phyloP scores from a whole-genome alignment of 1,140 invertebrate species.

The Ptiloglossa arizonensis region DNA sequence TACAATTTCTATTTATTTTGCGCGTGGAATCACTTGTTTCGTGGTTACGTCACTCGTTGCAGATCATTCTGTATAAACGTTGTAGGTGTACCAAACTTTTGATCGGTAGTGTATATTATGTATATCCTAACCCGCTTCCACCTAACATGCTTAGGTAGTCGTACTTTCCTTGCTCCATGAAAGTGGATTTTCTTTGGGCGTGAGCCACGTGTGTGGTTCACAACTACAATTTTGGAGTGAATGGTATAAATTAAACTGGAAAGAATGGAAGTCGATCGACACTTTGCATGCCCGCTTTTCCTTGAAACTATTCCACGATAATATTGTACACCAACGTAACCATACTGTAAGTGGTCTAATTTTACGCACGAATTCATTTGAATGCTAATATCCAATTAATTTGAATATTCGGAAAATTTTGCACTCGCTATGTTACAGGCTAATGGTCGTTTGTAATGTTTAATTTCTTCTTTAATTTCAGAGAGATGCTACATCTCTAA shows the following conservation, averaged over 20 bases:
- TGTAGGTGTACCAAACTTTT: background rate
- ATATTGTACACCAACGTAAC: background rate
- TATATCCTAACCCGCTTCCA: slow-evolving; percentile 7
- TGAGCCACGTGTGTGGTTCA: slow-evolving; percentile 23
- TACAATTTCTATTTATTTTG: background rate
- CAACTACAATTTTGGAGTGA: slow-evolving; percentile 30
- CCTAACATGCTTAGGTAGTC: background rate
- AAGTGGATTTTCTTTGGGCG: slow-evolving; percentile 46
- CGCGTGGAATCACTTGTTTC: too few species aligned
- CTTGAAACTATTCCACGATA: slow-evolving; percentile 30
- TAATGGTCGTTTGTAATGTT: too few species aligned
- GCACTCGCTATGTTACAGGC: background rate
- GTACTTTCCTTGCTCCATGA: slow-evolving; percentile 43
- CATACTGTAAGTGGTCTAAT: background rate
- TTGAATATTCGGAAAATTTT: background rate
- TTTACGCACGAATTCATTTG: background rate
- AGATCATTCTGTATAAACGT: too few species aligned
- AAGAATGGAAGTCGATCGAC: slow-evolving; percentile 17
- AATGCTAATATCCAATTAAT: background rate
- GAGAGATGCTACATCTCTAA: too few species aligned
- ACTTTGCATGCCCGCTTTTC: slow-evolving; percentile 18
- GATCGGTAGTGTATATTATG: background rate
- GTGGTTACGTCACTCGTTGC: background rate
- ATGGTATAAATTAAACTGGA: slow-evolving; percentile 31
- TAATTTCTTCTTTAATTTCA: too few species aligned